Evolutionary conservation across 2,888 invertebrate species (phyloP).

Genomic region (Epirrhoe tristata): DNA sequence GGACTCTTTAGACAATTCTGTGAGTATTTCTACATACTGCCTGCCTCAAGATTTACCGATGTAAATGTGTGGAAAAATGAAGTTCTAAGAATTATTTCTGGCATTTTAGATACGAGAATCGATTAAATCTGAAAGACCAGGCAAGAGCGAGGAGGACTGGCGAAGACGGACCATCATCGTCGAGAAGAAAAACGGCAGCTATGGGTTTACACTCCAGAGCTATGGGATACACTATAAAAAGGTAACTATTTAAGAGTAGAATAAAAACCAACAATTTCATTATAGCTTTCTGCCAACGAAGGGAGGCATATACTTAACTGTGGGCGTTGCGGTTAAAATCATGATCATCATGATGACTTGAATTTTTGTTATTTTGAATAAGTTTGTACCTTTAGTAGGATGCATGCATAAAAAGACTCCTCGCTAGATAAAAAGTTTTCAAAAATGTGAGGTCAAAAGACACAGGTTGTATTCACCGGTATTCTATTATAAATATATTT

Average conservation of each 20-base stretch:
- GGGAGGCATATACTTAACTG: too few species aligned
- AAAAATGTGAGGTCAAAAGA: background rate
- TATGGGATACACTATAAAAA: conserved; percentile 98
- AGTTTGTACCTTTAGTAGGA: too few species aligned
- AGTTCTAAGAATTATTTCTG: conserved; percentile 12
- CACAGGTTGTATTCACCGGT: background rate
- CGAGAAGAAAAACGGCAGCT: conserved; percentile 95
- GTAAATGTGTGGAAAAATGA: background rate
- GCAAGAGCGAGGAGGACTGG: conserved; percentile 90
- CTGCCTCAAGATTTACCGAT: too few species aligned
- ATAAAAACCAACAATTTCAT: background rate
- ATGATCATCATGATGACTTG: too few species aligned
- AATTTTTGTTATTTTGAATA: too few species aligned
- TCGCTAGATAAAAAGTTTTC: background rate
- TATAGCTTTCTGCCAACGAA: too few species aligned
- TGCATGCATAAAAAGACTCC: too few species aligned
- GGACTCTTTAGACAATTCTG: conserved; percentile 77
- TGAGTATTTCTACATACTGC: conserved; percentile 54
- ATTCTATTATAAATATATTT: background rate
- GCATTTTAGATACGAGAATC: conserved; percentile 70
- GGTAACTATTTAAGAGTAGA: conserved; percentile 49
- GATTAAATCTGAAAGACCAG: conserved; percentile 68
- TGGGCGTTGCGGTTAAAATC: too few species aligned
- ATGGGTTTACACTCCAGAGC: conserved; percentile 98
- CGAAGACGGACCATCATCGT: conserved; percentile 95